These are phyloP conservation scores for Drosophila anomalata DNA, from an alignment of 2,888 invertebrate species.

Conservation along the genomic window DNA sequence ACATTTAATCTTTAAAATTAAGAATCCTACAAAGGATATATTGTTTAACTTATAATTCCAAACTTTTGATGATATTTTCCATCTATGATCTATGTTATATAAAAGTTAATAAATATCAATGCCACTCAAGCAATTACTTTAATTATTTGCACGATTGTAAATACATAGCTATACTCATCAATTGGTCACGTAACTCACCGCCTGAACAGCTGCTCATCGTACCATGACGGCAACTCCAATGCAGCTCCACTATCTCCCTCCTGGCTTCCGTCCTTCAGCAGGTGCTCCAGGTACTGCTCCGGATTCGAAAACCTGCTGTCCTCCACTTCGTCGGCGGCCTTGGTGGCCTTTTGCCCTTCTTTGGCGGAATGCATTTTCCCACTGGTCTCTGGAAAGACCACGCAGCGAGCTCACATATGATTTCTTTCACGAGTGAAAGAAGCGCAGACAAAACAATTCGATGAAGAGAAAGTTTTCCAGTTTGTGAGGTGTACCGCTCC, in stretches of 20 bases:
- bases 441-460: conserved; percentile 11
- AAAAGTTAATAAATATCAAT: neutral
- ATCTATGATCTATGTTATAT: too few relatives aligned
- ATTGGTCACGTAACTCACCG: neutral
- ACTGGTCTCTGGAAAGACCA: conserved; percentile 33
- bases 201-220: conserved; percentile 86
- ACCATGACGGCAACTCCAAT: conserved; percentile 87
- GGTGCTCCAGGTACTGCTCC: conserved; percentile 78
- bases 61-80: too few relatives aligned
- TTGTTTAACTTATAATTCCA: too few relatives aligned
- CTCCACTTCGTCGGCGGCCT: conserved; percentile 14
- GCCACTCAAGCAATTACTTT: neutral
- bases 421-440: conserved; percentile 22
- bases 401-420: conserved; percentile 4
- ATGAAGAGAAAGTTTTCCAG: conserved; percentile 32
- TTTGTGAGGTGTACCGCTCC: neutral
- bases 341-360: conserved; percentile 40
- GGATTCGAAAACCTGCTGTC: neutral
- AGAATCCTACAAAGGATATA: too few relatives aligned
- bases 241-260: conserved; percentile 81
- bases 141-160: neutral
- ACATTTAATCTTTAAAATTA: too few relatives aligned
- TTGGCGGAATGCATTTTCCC: conserved; percentile 38
- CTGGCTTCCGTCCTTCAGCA: conserved; percentile 76
- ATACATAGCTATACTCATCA: neutral